A percentile compares a stretch with the other conserved stretches of the same genome.
These are phyloP conservation scores for Colletes gigas DNA, from an alignment of 1,140 invertebrate genomes.

Conservation along the genomic window DNA sequence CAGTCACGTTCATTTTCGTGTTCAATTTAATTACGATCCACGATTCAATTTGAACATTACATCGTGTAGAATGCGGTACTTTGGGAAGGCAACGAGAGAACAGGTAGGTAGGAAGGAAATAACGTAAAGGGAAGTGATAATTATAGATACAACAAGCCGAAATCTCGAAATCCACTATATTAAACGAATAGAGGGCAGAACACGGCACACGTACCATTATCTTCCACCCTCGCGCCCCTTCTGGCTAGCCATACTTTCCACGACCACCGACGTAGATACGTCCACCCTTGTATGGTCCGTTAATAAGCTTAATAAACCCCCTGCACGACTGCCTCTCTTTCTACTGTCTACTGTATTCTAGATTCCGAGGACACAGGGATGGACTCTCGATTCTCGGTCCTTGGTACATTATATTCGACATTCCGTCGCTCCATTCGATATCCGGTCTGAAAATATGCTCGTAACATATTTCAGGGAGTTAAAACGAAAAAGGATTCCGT, in stretches of 20 bases:
- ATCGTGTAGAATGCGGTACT: neutral
- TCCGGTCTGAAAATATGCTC: neutral
- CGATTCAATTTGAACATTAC: neutral
- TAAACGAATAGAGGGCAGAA: slow-evolving; percentile 48
- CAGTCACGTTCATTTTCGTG: too few relatives aligned
- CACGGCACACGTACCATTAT: slow-evolving; percentile 50
- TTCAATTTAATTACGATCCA: neutral
- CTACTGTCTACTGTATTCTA: slow-evolving; percentile 59
- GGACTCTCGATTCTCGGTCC: slow-evolving; percentile 55
- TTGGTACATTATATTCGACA: slow-evolving; percentile 9
- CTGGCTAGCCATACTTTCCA: slow-evolving; percentile 58
- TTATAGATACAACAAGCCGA: slow-evolving; percentile 45
- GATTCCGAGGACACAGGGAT: slow-evolving; percentile 65
- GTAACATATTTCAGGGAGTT: too few relatives aligned
- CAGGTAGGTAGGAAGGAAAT: slow-evolving; percentile 29
- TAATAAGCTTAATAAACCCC: slow-evolving; percentile 76
- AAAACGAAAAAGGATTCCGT: too few relatives aligned
- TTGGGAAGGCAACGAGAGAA: too few relatives aligned
- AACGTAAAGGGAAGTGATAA: slow-evolving; percentile 41
- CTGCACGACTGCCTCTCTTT: slow-evolving; percentile 57
- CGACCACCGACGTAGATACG: slow-evolving; percentile 59
- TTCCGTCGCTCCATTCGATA: neutral
- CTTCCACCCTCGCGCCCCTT: slow-evolving; percentile 53
- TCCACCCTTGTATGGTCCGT: slow-evolving; percentile 65
- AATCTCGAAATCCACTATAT: slow-evolving; percentile 40